A percentile compares a stretch with the other conserved stretches of the same genome.
These are phyloP conservation scores for Aselliscus stoliczkanus DNA, from an alignment of 2,797 vertebrate genomes.

Conservation along the genomic window DNA sequence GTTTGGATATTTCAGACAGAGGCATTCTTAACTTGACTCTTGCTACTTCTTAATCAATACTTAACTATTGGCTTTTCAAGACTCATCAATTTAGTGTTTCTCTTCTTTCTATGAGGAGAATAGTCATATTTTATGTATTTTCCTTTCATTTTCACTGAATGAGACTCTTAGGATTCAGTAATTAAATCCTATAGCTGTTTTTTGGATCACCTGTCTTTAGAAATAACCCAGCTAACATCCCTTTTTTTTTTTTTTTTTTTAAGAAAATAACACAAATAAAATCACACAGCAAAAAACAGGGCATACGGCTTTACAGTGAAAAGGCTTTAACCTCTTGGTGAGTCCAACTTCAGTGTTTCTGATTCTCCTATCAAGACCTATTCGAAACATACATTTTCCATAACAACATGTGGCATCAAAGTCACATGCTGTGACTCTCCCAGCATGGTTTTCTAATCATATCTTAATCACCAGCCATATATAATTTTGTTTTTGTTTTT, in stretches of 20 bases:
- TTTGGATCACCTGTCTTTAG: neutral
- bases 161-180: neutral
- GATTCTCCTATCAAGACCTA: neutral
- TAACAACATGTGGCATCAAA: neutral
- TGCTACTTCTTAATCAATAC: neutral
- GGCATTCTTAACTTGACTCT: neutral
- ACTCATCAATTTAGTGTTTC: neutral
- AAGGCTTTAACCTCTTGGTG: neutral
- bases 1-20: neutral
- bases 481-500: neutral
- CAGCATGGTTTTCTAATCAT: neutral
- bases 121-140: neutral
- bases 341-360: neutral
- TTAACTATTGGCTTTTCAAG: neutral
- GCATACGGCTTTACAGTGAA: neutral
- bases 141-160: neutral
- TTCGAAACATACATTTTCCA: neutral
- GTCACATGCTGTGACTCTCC: neutral
- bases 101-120: neutral
- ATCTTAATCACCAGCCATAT: neutral
- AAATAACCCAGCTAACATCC: neutral
- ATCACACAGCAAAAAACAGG: neutral
- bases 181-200: neutral
- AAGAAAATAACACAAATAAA: neutral
- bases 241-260: neutral